Base-by-base conservation (phyloP, 2,797 vertebrate species). In the Parambassis ranga region DNA sequence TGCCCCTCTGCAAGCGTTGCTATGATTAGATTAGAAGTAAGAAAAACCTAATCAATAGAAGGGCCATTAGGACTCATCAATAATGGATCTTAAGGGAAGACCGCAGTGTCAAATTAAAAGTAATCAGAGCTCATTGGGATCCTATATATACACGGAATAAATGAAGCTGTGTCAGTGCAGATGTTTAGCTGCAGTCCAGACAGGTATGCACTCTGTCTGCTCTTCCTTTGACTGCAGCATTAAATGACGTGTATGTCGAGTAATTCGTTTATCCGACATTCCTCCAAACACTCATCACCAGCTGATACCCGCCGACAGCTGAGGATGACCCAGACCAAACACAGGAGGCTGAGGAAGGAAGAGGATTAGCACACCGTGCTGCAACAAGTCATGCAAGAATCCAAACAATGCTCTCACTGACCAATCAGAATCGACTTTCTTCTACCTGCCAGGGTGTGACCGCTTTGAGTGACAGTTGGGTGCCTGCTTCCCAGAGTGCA, bases 41-140 rank as follows among this genome's bases (percentile, higher is more conserved):
- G 75, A 81, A 81, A 77, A 86, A 41, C 69, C 55, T 65, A 76
- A 87, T 88, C 84, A 83, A 87, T 87, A 77, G 22, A 4, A 23
- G 43, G 53, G 39, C 86, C 89, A 90, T 90, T 88, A 86, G 73
- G 27, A 7, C 38, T 81, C 84, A 86, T 91, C 79, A 90, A 87
- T 89, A 86, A 91, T 88, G 76, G 57, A 88, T 78, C 6, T 8
- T 24, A 8, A 26, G 50, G 30, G 41, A 65, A 32, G 58, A 64
- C 63, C 19, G 10, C 41, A 58, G 75, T 72, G 72, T 79, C 76
- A 44, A 69, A 70, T 75, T 59, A 70, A 71, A 58, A 64, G 71
- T 62, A 77, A 77, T 66, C 66, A 66, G 81, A 80, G 58, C 60
- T 59, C 33, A 10, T 24, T 28, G 31, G 43, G 53, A 39, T 7